Base-by-base conservation (phyloP, 2,888 invertebrate genomes). In the Platynereis dumerilii region DNA sequence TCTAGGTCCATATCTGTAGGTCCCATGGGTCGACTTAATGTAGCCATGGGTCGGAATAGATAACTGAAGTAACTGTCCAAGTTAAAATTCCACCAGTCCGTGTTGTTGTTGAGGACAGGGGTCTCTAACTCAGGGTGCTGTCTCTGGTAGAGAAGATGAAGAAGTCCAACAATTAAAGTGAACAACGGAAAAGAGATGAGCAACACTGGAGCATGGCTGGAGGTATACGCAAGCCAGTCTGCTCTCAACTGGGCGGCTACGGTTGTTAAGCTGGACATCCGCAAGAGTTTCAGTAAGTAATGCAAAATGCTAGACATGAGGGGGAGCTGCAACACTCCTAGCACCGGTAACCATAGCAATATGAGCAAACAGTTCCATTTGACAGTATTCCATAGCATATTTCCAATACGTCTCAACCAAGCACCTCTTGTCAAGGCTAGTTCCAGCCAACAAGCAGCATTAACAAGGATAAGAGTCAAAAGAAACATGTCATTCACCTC, bases 401-500 rank as follows among this genome's bases (percentile, higher is more conserved):
- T 80, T 75, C 84, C 80, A 2, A 83, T 39, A 52, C 79, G 78
- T 77, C 70, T 77, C n/a, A 77, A 66, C 7, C 78, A 54, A 27
- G 80, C 74, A 42, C 84, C 82, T 26, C 79, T 76, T n/a, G 80
- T 70, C 67, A 85, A 77, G 69, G 85, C 81, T 24, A 86, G 72
- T 68, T 86, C 85, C 68, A 87, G 78, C 57, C 80, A 78, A 17
- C 84, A 85, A 34, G 85, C 73, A 69, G 85, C 74, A 75, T 87
- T 87, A 59, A 84, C 81, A 15, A 86, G 63, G 22, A 85, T 71
- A 44, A 87, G 77, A 70, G 84, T 85, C 56, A 83, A 74, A 12
- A 86, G 76, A 74, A 87, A 87, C 17, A 86, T 77, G 76, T 87
- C 87, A 77, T 87, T 87, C 67, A 85, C 80, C 75, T 86, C 86